Evolutionary conservation across 2,888 invertebrate genomes (phyloP).

Genomic region (Anoplius nigerrimus): DNA sequence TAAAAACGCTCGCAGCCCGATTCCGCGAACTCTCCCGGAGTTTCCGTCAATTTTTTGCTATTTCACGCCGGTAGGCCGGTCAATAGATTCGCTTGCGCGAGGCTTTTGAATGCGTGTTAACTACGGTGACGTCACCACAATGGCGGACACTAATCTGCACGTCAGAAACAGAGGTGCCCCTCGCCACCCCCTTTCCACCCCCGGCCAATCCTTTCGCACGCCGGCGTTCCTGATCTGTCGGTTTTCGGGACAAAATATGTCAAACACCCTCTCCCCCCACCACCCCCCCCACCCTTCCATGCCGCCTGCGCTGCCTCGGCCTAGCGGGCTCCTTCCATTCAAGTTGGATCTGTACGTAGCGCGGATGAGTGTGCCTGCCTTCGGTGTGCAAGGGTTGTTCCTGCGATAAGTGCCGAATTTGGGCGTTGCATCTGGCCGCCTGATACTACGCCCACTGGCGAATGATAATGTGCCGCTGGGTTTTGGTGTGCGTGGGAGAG

Average conservation of each 20-base stretch:
- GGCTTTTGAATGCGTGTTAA: constrained; percentile 72
- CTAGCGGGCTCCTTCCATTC: neutral
- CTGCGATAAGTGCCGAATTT: no score
- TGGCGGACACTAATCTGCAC: constrained; percentile 75
- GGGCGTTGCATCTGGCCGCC: no score
- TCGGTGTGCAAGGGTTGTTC: no score
- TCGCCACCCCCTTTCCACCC: constrained; percentile 41
- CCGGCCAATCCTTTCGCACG: constrained; percentile 38
- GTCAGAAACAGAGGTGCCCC: constrained; percentile 73
- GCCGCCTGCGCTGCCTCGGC: neutral
- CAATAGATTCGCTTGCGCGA: constrained; percentile 35
- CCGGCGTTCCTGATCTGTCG: constrained; percentile 71
- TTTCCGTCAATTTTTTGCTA: neutral
- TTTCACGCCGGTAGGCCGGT: constrained; percentile 19
- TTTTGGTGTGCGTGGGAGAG: no score
- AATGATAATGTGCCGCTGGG: no score
- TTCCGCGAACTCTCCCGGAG: no score
- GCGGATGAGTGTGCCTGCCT: neutral
- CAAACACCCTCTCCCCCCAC: constrained; percentile 64
- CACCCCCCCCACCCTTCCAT: constrained; percentile 42
- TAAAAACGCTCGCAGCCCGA: no score
- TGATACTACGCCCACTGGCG: no score
- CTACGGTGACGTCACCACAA: constrained; percentile 74
- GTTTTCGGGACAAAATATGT: constrained; percentile 73
- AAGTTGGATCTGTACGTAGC: neutral